Conservation (phyloP, 2,113 vertebrate genomes). For the Perca flavescens region DNA sequence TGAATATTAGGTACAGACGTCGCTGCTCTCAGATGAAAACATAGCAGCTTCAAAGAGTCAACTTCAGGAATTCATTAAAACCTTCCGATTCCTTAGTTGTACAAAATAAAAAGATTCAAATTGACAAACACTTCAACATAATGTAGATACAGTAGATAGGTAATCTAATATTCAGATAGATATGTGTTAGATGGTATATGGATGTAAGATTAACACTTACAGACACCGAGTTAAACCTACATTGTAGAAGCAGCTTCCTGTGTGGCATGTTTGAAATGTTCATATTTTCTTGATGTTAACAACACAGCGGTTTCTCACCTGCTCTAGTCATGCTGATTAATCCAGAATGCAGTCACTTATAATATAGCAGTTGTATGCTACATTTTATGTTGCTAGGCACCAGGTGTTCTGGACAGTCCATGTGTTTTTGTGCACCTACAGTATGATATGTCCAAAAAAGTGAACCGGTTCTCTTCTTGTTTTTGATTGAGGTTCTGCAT, state of each 20-base stretch:
- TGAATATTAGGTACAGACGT: constrained; percentile 72
- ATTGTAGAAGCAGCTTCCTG: neutral
- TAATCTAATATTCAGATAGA: neutral
- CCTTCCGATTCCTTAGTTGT: constrained; percentile 39
- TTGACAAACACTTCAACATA: constrained; percentile 2
- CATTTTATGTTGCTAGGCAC: neutral
- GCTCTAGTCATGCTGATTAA: neutral
- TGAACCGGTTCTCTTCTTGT: neutral
- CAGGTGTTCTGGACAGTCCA: neutral
- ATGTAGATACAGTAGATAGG: neutral
- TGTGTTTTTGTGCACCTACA: neutral
- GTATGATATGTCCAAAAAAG: neutral
- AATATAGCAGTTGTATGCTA: neutral
- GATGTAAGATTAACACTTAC: neutral
- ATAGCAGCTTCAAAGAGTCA: constrained; percentile 59
- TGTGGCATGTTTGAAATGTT: neutral
- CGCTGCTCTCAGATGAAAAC: constrained; percentile 59
- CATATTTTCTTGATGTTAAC: neutral
- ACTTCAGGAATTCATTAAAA: constrained; percentile 61
- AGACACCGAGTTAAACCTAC: neutral
- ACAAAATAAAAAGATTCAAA: neutral
- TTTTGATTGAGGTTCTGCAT: neutral
- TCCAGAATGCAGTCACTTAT: neutral
- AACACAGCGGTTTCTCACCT: neutral
- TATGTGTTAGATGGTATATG: neutral